Base-by-base conservation (phyloP, 2,113 vertebrate species). In the Crypturellus undulatus region DNA sequence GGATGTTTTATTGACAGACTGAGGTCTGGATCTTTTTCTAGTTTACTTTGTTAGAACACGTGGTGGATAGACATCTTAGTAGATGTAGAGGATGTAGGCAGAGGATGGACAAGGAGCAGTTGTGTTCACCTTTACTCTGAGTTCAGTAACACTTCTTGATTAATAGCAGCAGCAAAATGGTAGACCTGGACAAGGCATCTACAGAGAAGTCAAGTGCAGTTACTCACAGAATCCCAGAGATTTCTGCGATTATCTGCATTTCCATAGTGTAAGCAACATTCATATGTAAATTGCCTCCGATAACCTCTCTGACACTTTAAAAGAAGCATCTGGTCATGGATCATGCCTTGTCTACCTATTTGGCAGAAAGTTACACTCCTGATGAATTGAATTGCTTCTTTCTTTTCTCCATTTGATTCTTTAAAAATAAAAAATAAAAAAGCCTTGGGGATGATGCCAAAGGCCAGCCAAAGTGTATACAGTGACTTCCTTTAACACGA, bases 381-480 rank as follows among this genome's bases (percentile, higher is more conserved):
- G 19, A 45, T 60, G 4, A 56, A 8, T 38, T 88, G 83, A 77
- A 34, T 58, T 77, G 7, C 9, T 70, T 83, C 21, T 68, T 91
- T 79, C 6, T 25, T 72, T 26, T 90, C n/a, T 70, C 40, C 12
- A 43, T 83, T 32, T 73, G 2, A 4, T 58, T 80, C 36, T 80
- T 77, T 17, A 30, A 82, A 34, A 76, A 22, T 22, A 49, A 49
- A 49, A 49, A 49, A 24, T 11, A 9, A 87, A 80, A 80, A 84
- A 56, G 15, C 5, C 4, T 3, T 73, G 26, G 6, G 28, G 20
- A 45, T 1, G 77, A 45, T 36, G 2, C 3, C 9, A 65, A 10
- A 21, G 20, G 51, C 3, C 4, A 1, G 10, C 40, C 40, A n/a
- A 1, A 3, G 28, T n/a, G 5, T 52, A 30, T 59, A 3, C 70